These are phyloP conservation scores for Hucho hucho DNA, from an alignment of 2,113 vertebrate species.

Conservation along the genomic window DNA sequence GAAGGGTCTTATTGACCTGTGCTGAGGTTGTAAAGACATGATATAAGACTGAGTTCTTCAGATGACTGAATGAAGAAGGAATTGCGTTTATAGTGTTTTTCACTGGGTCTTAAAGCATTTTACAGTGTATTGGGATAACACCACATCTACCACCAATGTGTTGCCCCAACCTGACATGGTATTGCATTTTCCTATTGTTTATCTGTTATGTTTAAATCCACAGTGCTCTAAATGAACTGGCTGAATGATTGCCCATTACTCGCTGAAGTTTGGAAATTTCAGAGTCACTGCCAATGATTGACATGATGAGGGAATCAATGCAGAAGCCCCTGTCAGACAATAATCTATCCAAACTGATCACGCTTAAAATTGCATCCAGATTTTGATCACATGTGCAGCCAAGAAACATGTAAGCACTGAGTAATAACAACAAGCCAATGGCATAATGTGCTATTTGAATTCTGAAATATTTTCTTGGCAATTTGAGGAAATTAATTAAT, in stretches of 20 bases:
- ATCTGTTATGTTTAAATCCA: neutral
- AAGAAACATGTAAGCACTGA: constrained; percentile 60
- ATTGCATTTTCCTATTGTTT: too few relatives aligned
- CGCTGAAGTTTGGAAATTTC: constrained; percentile 65
- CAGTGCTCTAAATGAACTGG: neutral
- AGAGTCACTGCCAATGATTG: constrained; percentile 68
- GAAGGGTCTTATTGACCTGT: neutral
- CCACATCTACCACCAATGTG: too few relatives aligned
- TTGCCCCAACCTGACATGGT: too few relatives aligned
- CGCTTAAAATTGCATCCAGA: constrained; percentile 66
- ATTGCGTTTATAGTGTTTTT: too few relatives aligned
- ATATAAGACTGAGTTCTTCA: too few relatives aligned
- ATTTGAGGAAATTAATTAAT: too few relatives aligned
- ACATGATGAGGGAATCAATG: constrained; percentile 72
- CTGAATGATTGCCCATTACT: constrained; percentile 29
- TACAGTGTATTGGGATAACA: too few relatives aligned
- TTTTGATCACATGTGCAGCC: constrained; percentile 66
- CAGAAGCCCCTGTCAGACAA: constrained; percentile 67
- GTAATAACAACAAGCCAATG: constrained; percentile 55
- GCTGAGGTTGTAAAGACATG: neutral
- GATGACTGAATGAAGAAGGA: too few relatives aligned
- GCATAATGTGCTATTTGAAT: neutral
- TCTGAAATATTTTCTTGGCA: neutral
- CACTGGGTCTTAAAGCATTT: too few relatives aligned
- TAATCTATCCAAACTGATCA: constrained; percentile 74